These are phyloP conservation scores for Colossoma macropomum DNA, from an alignment of 2,113 vertebrate species.

Conservation along the genomic window DNA sequence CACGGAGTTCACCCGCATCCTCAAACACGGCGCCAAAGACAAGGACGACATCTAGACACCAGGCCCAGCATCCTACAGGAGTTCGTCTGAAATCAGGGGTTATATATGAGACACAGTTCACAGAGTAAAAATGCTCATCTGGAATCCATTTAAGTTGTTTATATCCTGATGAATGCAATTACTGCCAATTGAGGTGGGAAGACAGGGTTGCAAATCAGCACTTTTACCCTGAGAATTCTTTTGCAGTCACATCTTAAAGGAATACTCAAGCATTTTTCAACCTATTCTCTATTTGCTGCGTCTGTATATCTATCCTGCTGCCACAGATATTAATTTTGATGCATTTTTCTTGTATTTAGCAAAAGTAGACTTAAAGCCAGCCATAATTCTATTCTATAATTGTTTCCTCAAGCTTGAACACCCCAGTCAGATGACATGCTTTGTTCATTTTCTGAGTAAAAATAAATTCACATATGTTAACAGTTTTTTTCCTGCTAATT, in stretches of 20 bases:
- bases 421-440: no score
- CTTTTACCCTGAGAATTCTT: not conserved
- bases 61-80: no score
- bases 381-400: no score
- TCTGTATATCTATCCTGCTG: no score
- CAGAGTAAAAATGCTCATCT: conserved; percentile 3
- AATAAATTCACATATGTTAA: no score
- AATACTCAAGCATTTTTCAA: not conserved
- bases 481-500: no score
- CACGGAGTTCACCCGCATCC: conserved; percentile 57
- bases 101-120: not conserved
- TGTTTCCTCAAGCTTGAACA: no score
- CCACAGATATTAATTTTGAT: no score
- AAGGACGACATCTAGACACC: conserved; percentile 53
- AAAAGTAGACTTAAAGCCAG: no score
- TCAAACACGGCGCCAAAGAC: conserved; percentile 58
- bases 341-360: no score
- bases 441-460: no score
- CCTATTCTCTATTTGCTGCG: not conserved
- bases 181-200: not conserved
- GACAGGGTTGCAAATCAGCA: not conserved
- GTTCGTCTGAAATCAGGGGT: conserved; percentile 9
- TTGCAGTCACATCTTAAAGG: not conserved
- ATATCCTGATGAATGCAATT: not conserved
- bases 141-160: not conserved